These are phyloP conservation scores for Sebastes alutus DNA, from an alignment of 2,797 vertebrate species.

Conservation along the genomic window DNA sequence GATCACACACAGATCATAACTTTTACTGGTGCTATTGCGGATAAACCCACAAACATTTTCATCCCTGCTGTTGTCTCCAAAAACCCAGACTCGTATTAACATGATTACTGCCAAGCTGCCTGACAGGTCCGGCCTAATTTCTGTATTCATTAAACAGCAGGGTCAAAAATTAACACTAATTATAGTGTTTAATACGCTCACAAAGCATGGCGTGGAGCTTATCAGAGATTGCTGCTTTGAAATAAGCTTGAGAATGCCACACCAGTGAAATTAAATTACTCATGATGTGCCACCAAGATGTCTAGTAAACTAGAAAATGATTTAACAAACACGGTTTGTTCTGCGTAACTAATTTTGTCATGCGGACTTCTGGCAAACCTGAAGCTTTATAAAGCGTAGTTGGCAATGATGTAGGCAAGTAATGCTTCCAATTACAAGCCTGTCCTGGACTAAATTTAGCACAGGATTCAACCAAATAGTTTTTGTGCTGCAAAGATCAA, in stretches of 20 bases:
- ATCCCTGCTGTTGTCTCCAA: not conserved
- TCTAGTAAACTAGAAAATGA: not conserved
- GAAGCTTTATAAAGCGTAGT: slow-evolving; percentile 7
- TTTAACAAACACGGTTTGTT: slow-evolving; percentile 22
- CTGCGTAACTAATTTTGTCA: slow-evolving; percentile 22
- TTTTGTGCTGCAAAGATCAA: slow-evolving; percentile 9
- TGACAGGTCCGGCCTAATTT: slow-evolving; percentile 27
- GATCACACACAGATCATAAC: not conserved
- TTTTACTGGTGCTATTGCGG: not conserved
- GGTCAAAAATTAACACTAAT: slow-evolving; percentile 39
- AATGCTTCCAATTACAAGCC: slow-evolving; percentile 21
- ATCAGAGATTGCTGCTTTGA: slow-evolving; percentile 1
- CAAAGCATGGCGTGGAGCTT: not conserved
- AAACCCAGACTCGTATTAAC: not conserved
- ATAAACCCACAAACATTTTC: slow-evolving; percentile 10
- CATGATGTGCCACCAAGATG: not conserved
- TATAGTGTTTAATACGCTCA: slow-evolving; percentile 28
- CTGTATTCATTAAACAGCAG: slow-evolving; percentile 1
- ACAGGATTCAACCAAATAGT: slow-evolving; percentile 17
- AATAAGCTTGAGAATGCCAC: slow-evolving; percentile 6
- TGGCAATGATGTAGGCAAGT: slow-evolving; percentile 27
- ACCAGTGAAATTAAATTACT: not conserved
- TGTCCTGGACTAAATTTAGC: slow-evolving; percentile 28
- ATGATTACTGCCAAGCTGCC: slow-evolving; percentile 11
- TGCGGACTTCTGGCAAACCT: slow-evolving; percentile 31